Base-by-base conservation (phyloP, 2,797 vertebrate species). In the Xenopus petersii region DNA sequence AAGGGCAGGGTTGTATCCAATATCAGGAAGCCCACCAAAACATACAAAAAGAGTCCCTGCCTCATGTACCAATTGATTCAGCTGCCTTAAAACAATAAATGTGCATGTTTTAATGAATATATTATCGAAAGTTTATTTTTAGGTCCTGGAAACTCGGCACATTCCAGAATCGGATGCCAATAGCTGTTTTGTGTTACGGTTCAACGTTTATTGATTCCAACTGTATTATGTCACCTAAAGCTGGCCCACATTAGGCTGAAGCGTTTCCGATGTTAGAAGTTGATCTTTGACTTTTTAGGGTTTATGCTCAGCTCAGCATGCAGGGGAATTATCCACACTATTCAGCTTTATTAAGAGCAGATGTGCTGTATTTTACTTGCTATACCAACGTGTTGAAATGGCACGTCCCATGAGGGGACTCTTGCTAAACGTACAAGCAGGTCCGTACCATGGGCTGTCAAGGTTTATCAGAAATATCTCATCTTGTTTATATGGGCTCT, bases 181-280 rank as follows among this genome's bases (percentile, higher is more conserved):
- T 74, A 61, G 71, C 76, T 79, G 76, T 70, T 79, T 79, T 64
- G 49, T 54, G 73, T 79, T 79, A 79, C 46, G 42, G 46, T 74
- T 51, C 76, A 74, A 74, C 70, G 74, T 74, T 74, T 79, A 74
- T 79, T 70, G 76, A 74, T 79, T 79, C 76, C 76, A 79, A 70
- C 61, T 73, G 61, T 48, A 79, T 79, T 74, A 79, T 79, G 76
- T 79, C 76, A 79, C 67, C 62, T 21, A 70, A 78, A 74, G 66
- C 71, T 74, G 71, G 71, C 54, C 51, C 55, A 17, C 74, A 79
- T 79, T 74, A 79, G 70, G 71, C 64, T 30, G 71, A 79, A 79
- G 76, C 74, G 74, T 79, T 79, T 79, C 76, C 56, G 66, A 79
- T 79, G 76, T 74, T 74, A 79, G 67, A 67, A 70, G 76, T 74